phyloP scores from a whole-genome alignment of 2,113 vertebrate species.

The Dendrocopos noguchii region DNA sequence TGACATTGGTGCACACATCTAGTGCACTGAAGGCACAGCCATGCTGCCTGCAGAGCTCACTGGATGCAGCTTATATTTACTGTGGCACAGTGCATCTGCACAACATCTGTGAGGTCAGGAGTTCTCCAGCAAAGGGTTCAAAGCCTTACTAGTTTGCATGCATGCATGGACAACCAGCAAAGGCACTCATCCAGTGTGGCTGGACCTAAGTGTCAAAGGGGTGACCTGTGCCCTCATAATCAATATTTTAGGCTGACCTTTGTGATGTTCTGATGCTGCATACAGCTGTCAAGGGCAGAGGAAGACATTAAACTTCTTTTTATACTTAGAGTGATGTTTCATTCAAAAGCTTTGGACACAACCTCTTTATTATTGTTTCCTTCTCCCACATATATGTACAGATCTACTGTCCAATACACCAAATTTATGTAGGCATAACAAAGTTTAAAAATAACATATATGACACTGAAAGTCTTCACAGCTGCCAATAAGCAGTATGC shows the following conservation, averaged over 20 bases:
- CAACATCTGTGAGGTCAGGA: not conserved
- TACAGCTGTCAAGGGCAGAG: not conserved
- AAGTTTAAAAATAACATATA: not conserved
- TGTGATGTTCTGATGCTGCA: not conserved
- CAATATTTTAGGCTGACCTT: not conserved
- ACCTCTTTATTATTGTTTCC: not conserved
- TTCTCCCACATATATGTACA: not conserved
- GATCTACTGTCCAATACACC: not conserved
- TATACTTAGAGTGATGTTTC: not conserved
- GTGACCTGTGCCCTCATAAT: not conserved
- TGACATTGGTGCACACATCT: not conserved
- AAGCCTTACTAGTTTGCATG: not conserved
- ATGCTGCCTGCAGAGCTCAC: not conserved
- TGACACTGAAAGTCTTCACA: not conserved
- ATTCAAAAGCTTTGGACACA: not conserved
- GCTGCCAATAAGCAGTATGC: not conserved
- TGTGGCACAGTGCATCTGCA: not conserved
- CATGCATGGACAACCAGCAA: not conserved
- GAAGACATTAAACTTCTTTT: not conserved
- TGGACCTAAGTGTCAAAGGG: not conserved
- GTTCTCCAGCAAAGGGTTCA: not conserved
- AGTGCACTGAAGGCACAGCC: not conserved
- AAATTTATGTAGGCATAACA: not conserved
- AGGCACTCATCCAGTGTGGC: not conserved
- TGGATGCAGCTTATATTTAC: not conserved